A percentile compares a stretch with the other conserved stretches of the same genome.
Evolutionary conservation across 2,888 invertebrate genomes (phyloP).

Genomic region (Camponotus fellah): DNA sequence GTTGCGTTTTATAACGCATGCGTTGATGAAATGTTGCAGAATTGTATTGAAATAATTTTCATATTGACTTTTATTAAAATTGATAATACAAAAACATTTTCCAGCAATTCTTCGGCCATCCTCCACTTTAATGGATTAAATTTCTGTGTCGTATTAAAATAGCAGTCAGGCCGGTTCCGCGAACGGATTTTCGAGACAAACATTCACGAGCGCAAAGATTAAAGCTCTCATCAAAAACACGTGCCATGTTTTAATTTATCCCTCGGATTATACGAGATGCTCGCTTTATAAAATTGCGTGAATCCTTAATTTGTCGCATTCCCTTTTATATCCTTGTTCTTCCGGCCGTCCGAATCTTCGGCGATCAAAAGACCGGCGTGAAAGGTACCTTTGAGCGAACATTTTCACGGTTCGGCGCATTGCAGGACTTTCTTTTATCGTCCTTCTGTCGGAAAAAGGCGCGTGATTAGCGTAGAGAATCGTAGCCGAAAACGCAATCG

Average conservation of each 20-base stretch:
- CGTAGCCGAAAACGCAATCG: conserved; percentile 42
- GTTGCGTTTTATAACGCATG: not conserved
- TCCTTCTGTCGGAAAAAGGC: conserved; percentile 29
- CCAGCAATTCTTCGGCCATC: not conserved
- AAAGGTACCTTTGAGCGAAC: conserved; percentile 60
- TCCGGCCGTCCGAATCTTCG: conserved; percentile 35
- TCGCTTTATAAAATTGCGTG: conserved; percentile 66
- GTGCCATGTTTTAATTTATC: conserved; percentile 24
- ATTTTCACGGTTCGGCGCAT: conserved; percentile 61
- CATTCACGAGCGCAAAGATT: conserved; percentile 15
- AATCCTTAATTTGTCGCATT: conserved; percentile 66
- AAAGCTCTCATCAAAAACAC: conserved; percentile 17
- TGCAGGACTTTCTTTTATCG: conserved; percentile 44
- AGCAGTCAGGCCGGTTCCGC: conserved; percentile 30
- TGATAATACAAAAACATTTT: not conserved
- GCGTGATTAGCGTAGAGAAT: conserved; percentile 42
- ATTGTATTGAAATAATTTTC: not conserved
- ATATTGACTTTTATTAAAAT: not conserved
- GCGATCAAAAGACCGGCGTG: conserved; percentile 47
- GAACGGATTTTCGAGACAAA: conserved; percentile 19
- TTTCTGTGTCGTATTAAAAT: conserved; percentile 17
- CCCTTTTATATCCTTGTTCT: conserved; percentile 25
- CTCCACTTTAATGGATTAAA: not conserved
- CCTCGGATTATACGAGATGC: conserved; percentile 58
- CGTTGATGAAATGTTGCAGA: not conserved